Conservation (phyloP, 2,797 vertebrate genomes). For the Enteromius viviparus region DNA sequence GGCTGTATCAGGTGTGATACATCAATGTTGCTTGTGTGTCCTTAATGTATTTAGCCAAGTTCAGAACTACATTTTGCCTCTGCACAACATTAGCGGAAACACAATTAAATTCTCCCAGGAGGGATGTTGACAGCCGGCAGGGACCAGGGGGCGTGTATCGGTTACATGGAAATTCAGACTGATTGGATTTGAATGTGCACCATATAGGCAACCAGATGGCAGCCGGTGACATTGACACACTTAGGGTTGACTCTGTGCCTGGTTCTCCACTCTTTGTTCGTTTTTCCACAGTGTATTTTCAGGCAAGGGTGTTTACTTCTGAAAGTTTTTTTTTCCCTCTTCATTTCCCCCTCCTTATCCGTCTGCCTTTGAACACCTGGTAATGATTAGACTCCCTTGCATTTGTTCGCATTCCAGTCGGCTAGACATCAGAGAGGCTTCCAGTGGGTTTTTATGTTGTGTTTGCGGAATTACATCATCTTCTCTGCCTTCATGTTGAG, state of each 20-base stretch:
- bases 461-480: slow-evolving; percentile 62
- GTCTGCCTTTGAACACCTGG: slow-evolving; percentile 78
- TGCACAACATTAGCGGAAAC: slow-evolving; percentile 49
- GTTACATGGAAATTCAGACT: slow-evolving; percentile 62
- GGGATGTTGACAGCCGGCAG: slow-evolving; percentile 59
- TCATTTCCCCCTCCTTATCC: slow-evolving; percentile 58
- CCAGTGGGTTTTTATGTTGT: slow-evolving; percentile 59
- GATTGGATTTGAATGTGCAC: slow-evolving; percentile 64
- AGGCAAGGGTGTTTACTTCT: slow-evolving; percentile 71
- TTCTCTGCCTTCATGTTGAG: slow-evolving; percentile 24
- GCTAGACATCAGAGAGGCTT: slow-evolving; percentile 67
- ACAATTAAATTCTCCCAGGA: slow-evolving; percentile 51
- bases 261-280: slow-evolving; percentile 48
- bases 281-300: slow-evolving; percentile 38
- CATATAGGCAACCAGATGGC: slow-evolving; percentile 60
- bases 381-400: slow-evolving; percentile 72
- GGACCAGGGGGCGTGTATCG: slow-evolving; percentile 56
- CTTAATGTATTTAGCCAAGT: slow-evolving; percentile 46
- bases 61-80: slow-evolving; percentile 29
- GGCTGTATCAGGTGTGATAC: slow-evolving; percentile 65
- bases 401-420: slow-evolving; percentile 66
- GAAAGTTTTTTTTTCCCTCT: slow-evolving; percentile 55
- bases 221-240: slow-evolving; percentile 60
- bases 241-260: slow-evolving; percentile 53
- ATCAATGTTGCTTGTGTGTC: slow-evolving; percentile 41